Evolutionary conservation across 2,797 vertebrate genomes (phyloP), one percentile per base, ranked within the genome.

Genomic region (Champsocephalus esox): DNA sequence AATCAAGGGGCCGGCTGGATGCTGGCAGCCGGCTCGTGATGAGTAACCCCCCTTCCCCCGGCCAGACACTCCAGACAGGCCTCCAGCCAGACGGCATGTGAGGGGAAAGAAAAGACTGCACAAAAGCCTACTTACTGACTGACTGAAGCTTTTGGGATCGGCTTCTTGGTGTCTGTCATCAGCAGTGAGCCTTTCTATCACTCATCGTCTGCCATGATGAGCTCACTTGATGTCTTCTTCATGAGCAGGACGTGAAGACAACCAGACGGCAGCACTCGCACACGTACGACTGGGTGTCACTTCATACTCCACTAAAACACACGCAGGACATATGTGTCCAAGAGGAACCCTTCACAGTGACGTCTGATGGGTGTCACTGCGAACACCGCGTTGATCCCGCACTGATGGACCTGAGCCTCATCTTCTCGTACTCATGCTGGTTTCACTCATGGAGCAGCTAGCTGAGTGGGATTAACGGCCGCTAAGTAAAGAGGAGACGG

Each of bases 381-480:
- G 0, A 11, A 24, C 14, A 70, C 71, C 59, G 56, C 16, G 79
- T 56, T 61, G 80, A 87, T 66, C 67, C 66, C 75, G 48, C 63
- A 68, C 32, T n/a, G 70, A 73, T n/a, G 65, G 73, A 84, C 59
- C 84, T 48, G 48, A 81, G 75, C 66, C 72, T 75, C 62, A 59
- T 77, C 67, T 60, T 77, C 71, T 67, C 60, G 50, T 80, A 65
- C 77, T 82, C 73, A 77, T 78, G 80, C 87, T 83, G 73, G 79
- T 80, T 85, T 86, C 82, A 82, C 73, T 83, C 77, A 70, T 69
- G 70, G 82, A 86, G 79, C 38, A 61, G 82, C 78, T 52, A 66
- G 75, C 66, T 87, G 88, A 91, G 86, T 78, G 79, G 88, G 89
- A 94, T 92, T 85, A 91, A 92, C 89, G 90, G 64, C 78, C 48